Base-by-base conservation (phyloP, 2,797 vertebrate genomes). In the Furcifer pardalis region DNA sequence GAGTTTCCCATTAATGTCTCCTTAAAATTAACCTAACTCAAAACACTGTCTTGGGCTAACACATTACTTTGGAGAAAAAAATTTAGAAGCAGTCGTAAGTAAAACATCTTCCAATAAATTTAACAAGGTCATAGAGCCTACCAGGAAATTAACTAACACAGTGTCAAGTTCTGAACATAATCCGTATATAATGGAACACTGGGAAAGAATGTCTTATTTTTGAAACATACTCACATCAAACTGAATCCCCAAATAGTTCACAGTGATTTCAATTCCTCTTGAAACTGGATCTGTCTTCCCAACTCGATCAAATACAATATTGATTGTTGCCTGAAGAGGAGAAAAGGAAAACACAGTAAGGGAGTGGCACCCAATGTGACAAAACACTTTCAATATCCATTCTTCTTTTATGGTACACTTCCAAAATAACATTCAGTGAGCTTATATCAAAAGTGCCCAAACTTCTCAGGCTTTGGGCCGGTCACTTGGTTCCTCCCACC, bases 241-340 rank as follows among this genome's bases (percentile, higher is more conserved):
- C 88, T 99, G 98, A 84, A 99, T 99, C 89, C 98, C 99, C 90
- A 99, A 95, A 90, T 98, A 99, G 96, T 99, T 99, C 88, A 99
- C 98, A n/a, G 99, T 99, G 91, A 99, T 99, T 95, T 99, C 99
- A 86, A 99, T 99, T 73, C 99, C 98, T 95, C 99, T 97, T 10
- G 98, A 99, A 90, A 99, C 99, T 23, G 98, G 98, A 95, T 99
- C 98, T 0, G 98, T 99, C 94, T 99, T 99, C 72, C 99, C 99
- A 84, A 99, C 99, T 74, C 98, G 97, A 91, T 99, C 98, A 94
- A 99, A 99, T 73, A 99, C 98, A 37, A 99, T 99, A 94, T 99
- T 99, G 94, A 99, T 99, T 44, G 99, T 99, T 89, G 99, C 98
- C 99, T 99, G 74, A 27, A 92, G 1, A 89, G 13, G 83, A n/a